Percentiles rank a stretch among this genome's conserved stretches.
These are phyloP conservation scores for Sinocyclocheilus anophthalmus DNA, from an alignment of 2,113 vertebrate genomes.

Conservation along the genomic window DNA sequence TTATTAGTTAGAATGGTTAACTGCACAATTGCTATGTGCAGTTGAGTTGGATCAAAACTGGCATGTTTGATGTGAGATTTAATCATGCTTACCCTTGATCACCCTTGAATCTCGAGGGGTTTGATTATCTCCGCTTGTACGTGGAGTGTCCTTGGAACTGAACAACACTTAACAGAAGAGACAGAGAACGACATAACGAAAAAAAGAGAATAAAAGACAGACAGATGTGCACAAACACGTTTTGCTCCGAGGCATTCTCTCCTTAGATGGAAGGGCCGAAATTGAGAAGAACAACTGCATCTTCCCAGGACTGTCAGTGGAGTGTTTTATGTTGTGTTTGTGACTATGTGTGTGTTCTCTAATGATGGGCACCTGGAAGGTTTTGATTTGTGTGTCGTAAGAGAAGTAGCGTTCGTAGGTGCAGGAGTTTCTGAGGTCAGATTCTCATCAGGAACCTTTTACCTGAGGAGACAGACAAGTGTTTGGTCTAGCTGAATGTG, in stretches of 20 bases:
- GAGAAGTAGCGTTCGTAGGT: neutral
- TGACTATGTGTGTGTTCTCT: slow-evolving; percentile 9
- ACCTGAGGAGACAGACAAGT: slow-evolving; percentile 30
- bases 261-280: slow-evolving; percentile 4
- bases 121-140: neutral
- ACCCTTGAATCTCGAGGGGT: neutral
- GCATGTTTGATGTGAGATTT: slow-evolving; percentile 2
- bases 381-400: slow-evolving; percentile 24
- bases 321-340: slow-evolving; percentile 12
- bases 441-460: slow-evolving; percentile 18
- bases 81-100: slow-evolving; percentile 27
- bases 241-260: slow-evolving; percentile 15
- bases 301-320: slow-evolving; percentile 8
- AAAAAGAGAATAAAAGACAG: neutral
- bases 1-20: neutral
- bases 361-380: slow-evolving; percentile 2
- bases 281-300: neutral
- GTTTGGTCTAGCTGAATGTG: slow-evolving; percentile 33
- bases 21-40: neutral
- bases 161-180: neutral
- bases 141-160: neutral
- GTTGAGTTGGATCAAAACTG: neutral
- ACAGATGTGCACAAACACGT: slow-evolving; percentile 39
- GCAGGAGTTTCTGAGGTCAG: slow-evolving; percentile 8
- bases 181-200: neutral